Conservation (phyloP, 2,797 vertebrate species). For the Aldrovandia affinis region DNA sequence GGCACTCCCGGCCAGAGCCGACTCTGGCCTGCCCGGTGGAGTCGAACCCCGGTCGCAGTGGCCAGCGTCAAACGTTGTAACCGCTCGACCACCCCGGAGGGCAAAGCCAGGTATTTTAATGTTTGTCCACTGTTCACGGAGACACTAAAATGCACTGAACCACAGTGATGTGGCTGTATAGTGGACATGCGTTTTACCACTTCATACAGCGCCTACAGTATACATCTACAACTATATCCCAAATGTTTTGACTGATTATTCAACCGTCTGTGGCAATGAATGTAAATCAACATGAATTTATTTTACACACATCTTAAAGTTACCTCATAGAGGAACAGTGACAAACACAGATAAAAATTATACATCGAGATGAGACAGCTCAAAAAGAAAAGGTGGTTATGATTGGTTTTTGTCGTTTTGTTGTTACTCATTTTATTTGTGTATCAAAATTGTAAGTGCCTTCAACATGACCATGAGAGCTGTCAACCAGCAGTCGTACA, state of each 20-base stretch:
- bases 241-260: not conserved
- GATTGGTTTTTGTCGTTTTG: slow-evolving; percentile 57
- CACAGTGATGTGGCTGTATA: not conserved
- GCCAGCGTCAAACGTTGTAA: too few species aligned
- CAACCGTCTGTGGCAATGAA: slow-evolving; percentile 1
- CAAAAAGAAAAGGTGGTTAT: slow-evolving; percentile 49
- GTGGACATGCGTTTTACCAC: not conserved
- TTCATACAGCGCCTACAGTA: not conserved
- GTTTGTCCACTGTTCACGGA: too few species aligned
- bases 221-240: not conserved
- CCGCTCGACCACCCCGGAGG: too few species aligned
- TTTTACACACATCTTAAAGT: slow-evolving; percentile 48
- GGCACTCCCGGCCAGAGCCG: too few species aligned
- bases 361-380: slow-evolving; percentile 33
- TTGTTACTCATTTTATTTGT: slow-evolving; percentile 74
- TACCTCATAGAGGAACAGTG: slow-evolving; percentile 41
- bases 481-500: slow-evolving; percentile 69
- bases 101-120: too few species aligned
- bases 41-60: too few species aligned
- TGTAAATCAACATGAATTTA: slow-evolving; percentile 47
- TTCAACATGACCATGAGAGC: slow-evolving; percentile 68
- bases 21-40: too few species aligned
- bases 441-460: slow-evolving; percentile 86
- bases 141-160: not conserved
- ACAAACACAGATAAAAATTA: slow-evolving; percentile 45